Evolutionary conservation across 35 echinoderm and acorn worm species (phyloP).

Genomic region (Lytechinus pictus): DNA sequence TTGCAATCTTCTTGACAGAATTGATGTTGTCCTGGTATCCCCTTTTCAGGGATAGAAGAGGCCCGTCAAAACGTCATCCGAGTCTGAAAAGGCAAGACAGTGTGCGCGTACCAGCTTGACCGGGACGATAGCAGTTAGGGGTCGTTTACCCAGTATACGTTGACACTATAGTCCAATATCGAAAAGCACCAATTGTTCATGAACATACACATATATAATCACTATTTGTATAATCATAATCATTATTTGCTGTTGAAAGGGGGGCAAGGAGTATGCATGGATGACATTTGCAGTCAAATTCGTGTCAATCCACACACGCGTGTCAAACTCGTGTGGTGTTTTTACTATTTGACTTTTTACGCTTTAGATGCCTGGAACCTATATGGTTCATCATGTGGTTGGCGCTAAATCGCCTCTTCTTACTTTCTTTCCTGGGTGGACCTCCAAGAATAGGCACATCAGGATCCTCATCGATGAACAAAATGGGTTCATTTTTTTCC

Average conservation of each 20-base stretch:
- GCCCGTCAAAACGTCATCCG: not conserved
- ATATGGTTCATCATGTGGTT: conserved; percentile 70
- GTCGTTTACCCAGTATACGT: not conserved
- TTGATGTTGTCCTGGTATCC: too few relatives aligned
- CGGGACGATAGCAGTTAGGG: not conserved
- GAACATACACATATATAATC: conserved; percentile 29
- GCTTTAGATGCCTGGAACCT: conserved; percentile 53
- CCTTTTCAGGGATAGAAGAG: not conserved
- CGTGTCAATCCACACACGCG: not conserved
- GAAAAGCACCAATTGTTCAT: conserved; percentile 53
- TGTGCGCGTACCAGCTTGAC: not conserved
- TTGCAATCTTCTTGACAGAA: too few relatives aligned
- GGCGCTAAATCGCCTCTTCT: conserved; percentile 60
- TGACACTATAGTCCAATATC: conserved; percentile 20
- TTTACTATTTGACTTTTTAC: conserved; percentile 55
- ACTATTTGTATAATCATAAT: conserved; percentile 2
- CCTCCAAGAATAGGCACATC: conserved; percentile 77
- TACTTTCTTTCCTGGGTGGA: conserved; percentile 66
- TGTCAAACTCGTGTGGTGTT: conserved; percentile 64
- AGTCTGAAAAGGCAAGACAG: not conserved
- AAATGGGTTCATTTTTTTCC: conserved; percentile 90
- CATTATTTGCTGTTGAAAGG: conserved; percentile 47
- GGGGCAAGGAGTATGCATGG: not conserved
- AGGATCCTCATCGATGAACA: conserved; percentile 90
- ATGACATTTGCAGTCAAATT: not conserved